Conservation (phyloP, 1,140 invertebrate genomes). For the Drosophila chauvacae region DNA sequence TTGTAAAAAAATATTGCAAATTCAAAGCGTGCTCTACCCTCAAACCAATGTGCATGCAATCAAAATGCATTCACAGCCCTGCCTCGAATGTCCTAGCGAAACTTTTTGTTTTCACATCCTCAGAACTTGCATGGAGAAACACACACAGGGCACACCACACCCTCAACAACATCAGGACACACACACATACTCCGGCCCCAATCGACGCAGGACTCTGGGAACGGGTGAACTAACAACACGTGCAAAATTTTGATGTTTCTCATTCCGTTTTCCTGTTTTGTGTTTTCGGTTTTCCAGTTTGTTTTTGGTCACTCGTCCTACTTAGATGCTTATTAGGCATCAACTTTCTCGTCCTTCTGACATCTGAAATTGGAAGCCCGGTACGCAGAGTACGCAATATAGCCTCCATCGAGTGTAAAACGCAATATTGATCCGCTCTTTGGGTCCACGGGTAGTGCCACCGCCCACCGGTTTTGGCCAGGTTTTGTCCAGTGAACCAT, state of each 20-base stretch:
- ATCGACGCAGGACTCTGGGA: conserved; percentile 3
- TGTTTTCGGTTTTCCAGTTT: conserved; percentile 33
- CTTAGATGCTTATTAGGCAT: conserved; percentile 74
- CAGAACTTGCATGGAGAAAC: conserved; percentile 48
- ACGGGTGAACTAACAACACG: conserved; percentile 56
- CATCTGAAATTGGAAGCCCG: conserved; percentile 24
- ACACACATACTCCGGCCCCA: conserved; percentile 1
- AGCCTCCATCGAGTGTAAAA: conserved; percentile 10
- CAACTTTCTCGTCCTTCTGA: conserved; percentile 18
- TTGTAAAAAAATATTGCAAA: neutral
- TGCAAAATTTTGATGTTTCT: conserved; percentile 44
- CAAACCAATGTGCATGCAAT: conserved; percentile 59
- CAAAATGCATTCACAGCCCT: conserved; percentile 68
- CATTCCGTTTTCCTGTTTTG: conserved; percentile 30
- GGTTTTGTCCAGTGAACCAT: conserved; percentile 27
- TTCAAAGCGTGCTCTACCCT: neutral
- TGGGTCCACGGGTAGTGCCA: neutral
- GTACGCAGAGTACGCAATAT: conserved; percentile 36
- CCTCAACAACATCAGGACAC: neutral
- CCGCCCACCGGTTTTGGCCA: neutral
- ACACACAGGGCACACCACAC: conserved; percentile 14
- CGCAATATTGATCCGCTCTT: conserved; percentile 35
- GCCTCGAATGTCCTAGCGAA: conserved; percentile 34
- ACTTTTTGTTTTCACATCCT: conserved; percentile 57
- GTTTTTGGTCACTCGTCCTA: conserved; percentile 52